Evolutionary conservation across 2,113 vertebrate species (phyloP).

Genomic region (Catharus bicknelli): DNA sequence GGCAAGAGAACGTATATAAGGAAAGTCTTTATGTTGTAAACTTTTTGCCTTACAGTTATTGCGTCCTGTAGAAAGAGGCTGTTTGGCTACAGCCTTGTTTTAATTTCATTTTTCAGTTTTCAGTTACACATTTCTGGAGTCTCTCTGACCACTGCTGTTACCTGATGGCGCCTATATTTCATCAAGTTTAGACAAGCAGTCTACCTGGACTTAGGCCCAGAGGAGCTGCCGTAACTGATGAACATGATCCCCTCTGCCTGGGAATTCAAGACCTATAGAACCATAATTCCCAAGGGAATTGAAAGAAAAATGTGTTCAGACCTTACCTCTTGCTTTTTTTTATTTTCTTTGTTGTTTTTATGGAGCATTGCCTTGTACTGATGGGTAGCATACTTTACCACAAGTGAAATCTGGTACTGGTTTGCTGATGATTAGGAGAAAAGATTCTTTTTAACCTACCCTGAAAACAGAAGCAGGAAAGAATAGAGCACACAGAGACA

Average conservation of each 20-base stretch:
- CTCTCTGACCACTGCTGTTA: constrained; percentile 82
- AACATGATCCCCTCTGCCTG: constrained; percentile 84
- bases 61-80: constrained; percentile 70
- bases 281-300: constrained; percentile 81
- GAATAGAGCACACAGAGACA: constrained; percentile 71
- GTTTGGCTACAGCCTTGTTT: constrained; percentile 66
- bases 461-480: constrained; percentile 78
- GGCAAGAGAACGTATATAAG: constrained; percentile 19
- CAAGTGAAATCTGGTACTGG: constrained; percentile 65
- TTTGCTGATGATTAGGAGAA: constrained; percentile 78
- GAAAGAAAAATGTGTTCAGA: constrained; percentile 76
- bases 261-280: constrained; percentile 80
- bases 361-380: constrained; percentile 66
- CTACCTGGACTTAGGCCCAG: constrained; percentile 86
- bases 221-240: constrained; percentile 78
- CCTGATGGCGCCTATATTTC: constrained; percentile 87
- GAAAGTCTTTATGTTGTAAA: constrained; percentile 7
- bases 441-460: constrained; percentile 80
- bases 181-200: constrained; percentile 82
- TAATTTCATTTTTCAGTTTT: constrained; percentile 86
- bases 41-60: constrained; percentile 64
- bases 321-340: constrained; percentile 66
- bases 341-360: constrained; percentile 76
- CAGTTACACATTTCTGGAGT: constrained; percentile 88
- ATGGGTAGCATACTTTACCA: constrained; percentile 63